Conservation (phyloP, 2,888 invertebrate genomes). For the Scaptomyza polygonia region DNA sequence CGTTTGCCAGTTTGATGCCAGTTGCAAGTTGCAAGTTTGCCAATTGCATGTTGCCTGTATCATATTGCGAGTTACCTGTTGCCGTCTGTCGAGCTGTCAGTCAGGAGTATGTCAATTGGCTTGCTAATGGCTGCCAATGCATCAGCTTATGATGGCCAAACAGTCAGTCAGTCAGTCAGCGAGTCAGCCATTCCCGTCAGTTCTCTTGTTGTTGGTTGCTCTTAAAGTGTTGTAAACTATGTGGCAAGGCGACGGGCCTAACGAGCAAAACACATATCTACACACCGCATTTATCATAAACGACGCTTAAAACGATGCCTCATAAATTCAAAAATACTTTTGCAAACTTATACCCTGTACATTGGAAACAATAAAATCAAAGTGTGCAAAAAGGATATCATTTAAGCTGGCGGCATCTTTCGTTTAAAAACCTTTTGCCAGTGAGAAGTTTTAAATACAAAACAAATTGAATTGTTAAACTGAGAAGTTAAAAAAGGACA, state of each 20-base stretch:
- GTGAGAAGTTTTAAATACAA: too few relatives aligned
- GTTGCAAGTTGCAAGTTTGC: constrained; percentile 35
- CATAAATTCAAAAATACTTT: constrained; percentile 53
- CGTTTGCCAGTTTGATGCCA: constrained; percentile 32
- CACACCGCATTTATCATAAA: constrained; percentile 67
- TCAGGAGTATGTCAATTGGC: constrained; percentile 78
- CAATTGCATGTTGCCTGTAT: constrained; percentile 28
- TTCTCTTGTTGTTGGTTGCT: too few relatives aligned
- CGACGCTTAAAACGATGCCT: constrained; percentile 26
- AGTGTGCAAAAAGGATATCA: neutral
- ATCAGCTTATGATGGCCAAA: constrained; percentile 45
- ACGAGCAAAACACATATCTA: constrained; percentile 56
- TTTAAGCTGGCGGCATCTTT: neutral
- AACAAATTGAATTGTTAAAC: too few relatives aligned
- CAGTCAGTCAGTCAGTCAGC: neutral
- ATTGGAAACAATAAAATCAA: neutral
- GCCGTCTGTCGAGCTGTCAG: constrained; percentile 48
- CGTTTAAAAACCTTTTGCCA: too few relatives aligned
- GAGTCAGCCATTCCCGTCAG: too few relatives aligned
- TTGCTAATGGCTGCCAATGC: constrained; percentile 77
- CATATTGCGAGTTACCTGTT: constrained; percentile 17
- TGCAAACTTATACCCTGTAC: too few relatives aligned
- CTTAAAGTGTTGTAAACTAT: constrained; percentile 74
- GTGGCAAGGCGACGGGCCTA: constrained; percentile 62
- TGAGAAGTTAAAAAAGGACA: too few relatives aligned